Conservation (phyloP, 2,888 invertebrate genomes). For the Leucoma salicis region DNA sequence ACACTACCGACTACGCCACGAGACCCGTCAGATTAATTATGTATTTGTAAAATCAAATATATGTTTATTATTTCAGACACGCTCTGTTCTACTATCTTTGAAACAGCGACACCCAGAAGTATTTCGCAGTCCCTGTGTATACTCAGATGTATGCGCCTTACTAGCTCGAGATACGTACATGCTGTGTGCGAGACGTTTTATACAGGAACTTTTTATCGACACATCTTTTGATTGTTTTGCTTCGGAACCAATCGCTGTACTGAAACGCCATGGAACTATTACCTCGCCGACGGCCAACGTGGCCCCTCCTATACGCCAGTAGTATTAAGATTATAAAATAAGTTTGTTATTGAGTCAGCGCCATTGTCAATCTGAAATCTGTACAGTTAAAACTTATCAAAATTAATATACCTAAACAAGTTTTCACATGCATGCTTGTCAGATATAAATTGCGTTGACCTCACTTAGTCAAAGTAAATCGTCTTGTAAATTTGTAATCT, state of each 20-base stretch:
- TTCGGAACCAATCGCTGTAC: slow-evolving; percentile 72
- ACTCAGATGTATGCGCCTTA: slow-evolving; percentile 93
- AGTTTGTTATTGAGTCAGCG: not conserved
- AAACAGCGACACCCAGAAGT: slow-evolving; percentile 88
- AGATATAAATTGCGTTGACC: too few species aligned
- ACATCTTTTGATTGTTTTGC: slow-evolving; percentile 86
- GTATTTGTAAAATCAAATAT: too few species aligned
- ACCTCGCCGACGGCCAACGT: slow-evolving; percentile 18
- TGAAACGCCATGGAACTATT: slow-evolving; percentile 52
- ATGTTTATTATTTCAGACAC: slow-evolving; percentile 81
- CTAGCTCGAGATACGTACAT: slow-evolving; percentile 91
- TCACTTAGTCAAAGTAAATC: too few species aligned
- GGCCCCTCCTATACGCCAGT: slow-evolving; percentile 18
- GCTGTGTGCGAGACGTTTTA: slow-evolving; percentile 90
- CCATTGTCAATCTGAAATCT: not conserved
- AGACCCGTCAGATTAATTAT: too few species aligned
- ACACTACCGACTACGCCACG: too few species aligned
- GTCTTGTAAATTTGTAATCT: too few species aligned
- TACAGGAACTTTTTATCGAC: slow-evolving; percentile 97
- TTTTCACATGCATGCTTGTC: too few species aligned
- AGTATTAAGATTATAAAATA: slow-evolving; percentile 19
- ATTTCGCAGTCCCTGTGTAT: slow-evolving; percentile 94
- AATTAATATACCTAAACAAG: too few species aligned
- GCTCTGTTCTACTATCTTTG: slow-evolving; percentile 88
- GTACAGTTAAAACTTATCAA: not conserved